These are phyloP conservation scores for Ornithoptera priamus DNA, from an alignment of 2,888 invertebrate genomes.

Conservation along the genomic window DNA sequence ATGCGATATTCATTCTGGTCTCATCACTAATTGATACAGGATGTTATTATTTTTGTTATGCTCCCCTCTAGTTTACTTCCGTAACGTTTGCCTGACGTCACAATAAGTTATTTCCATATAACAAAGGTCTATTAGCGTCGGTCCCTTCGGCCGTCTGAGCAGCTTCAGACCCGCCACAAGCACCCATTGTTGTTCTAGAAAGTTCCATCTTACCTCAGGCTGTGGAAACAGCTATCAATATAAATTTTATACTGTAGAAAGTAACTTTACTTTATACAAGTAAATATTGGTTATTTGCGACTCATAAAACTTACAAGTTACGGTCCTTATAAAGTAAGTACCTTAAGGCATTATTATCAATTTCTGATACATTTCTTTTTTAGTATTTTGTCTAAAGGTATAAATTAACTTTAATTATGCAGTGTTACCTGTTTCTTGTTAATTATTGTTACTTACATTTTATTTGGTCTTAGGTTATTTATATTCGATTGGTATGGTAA, in stretches of 20 bases:
- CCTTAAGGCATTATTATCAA: background rate
- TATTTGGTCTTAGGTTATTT: too few species aligned
- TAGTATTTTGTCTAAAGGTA: too few species aligned
- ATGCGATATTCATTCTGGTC: too few species aligned
- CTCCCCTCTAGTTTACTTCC: too few species aligned
- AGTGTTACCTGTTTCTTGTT: too few species aligned
- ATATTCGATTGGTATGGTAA: too few species aligned
- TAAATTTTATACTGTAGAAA: slow-evolving; percentile 22
- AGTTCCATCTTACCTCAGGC: slow-evolving; percentile 19
- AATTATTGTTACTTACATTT: too few species aligned
- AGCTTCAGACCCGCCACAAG: slow-evolving; percentile 10
- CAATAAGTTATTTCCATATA: slow-evolving; percentile 4
- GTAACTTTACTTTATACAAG: slow-evolving; percentile 8
- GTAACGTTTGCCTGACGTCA: background rate
- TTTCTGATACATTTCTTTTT: background rate
- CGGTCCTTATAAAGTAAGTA: background rate
- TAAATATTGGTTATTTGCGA: background rate
- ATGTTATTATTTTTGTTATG: too few species aligned
- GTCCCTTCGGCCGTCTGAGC: slow-evolving; percentile 19
- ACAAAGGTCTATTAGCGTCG: slow-evolving; percentile 8
- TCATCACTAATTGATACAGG: too few species aligned
- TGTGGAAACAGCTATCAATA: slow-evolving; percentile 13
- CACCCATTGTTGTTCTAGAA: slow-evolving; percentile 26
- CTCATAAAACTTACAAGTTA: slow-evolving; percentile 11
- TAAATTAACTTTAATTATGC: too few species aligned